Conservation (phyloP, 1,140 invertebrate genomes). For the Hyposmocoma kahamanoa region DNA sequence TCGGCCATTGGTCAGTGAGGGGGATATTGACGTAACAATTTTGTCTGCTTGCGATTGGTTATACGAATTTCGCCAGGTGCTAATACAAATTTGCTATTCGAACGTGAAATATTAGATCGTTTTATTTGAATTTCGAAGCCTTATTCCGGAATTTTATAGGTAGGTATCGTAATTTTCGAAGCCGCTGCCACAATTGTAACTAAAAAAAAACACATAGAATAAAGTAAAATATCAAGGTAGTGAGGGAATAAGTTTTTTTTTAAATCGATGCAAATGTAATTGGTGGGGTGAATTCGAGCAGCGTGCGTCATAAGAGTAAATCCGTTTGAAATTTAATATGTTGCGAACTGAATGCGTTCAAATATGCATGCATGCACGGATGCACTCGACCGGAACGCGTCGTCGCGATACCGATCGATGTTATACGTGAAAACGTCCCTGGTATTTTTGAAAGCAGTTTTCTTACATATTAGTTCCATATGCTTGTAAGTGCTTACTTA, state of each 20-base stretch:
- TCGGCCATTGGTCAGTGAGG: constrained; percentile 48
- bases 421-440: neutral
- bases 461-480: too few species aligned
- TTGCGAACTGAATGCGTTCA: constrained; percentile 31
- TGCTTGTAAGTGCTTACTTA: too few species aligned
- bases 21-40: constrained; percentile 3
- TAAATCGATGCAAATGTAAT: constrained; percentile 18
- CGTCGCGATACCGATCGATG: neutral
- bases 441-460: neutral
- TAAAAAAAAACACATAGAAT: too few species aligned
- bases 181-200: too few species aligned
- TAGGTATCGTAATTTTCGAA: too few species aligned
- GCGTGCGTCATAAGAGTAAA: constrained; percentile 34
- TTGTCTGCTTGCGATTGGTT: constrained; percentile 26
- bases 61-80: constrained; percentile 40
- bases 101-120: too few species aligned
- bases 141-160: constrained; percentile 4
- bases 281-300: constrained; percentile 18
- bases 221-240: too few species aligned
- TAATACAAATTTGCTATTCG: too few species aligned
- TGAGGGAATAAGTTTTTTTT: too few species aligned
- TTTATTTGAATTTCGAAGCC: constrained; percentile 13
- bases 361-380: constrained; percentile 29
- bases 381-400: constrained; percentile 19
- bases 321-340: constrained; percentile 62